Evolutionary conservation across 2,797 vertebrate species (phyloP).

Genomic region (Trichosurus vulpecula): DNA sequence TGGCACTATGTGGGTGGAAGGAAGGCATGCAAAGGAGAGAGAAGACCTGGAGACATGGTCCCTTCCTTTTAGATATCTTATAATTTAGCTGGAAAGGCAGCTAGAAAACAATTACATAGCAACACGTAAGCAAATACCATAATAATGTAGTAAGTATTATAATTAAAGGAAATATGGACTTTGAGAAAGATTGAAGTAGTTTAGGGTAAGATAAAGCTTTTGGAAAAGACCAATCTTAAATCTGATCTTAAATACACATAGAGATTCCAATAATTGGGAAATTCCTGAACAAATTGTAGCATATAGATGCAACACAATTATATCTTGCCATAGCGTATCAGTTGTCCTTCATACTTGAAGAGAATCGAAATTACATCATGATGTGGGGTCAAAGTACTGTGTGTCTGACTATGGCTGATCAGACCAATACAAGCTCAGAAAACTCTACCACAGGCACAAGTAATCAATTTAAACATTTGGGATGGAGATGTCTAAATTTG

Average conservation of each 20-base stretch:
- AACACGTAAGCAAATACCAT: not conserved
- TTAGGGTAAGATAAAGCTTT: not conserved
- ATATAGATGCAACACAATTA: not conserved
- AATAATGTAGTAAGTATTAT: not conserved
- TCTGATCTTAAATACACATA: not conserved
- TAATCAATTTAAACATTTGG: not conserved
- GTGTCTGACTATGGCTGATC: not conserved
- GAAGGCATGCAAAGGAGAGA: not conserved
- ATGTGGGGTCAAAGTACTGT: not conserved
- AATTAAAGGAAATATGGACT: not conserved
- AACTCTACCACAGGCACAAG: not conserved
- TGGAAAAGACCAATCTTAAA: constrained; percentile 2
- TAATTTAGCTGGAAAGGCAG: constrained; percentile 2
- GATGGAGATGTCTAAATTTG: not conserved
- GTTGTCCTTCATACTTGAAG: not conserved
- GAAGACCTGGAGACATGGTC: not conserved
- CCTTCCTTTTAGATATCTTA: not conserved
- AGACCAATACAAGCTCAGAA: not conserved
- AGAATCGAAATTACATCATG: not conserved
- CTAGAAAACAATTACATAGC: not conserved
- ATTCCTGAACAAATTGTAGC: not conserved
- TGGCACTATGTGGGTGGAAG: not conserved
- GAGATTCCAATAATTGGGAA: not conserved
- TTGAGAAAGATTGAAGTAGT: not conserved
- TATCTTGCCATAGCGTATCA: not conserved